phyloP scores from a whole-genome alignment of 2,113 vertebrate genomes.

The Ranitomeya imitator region DNA sequence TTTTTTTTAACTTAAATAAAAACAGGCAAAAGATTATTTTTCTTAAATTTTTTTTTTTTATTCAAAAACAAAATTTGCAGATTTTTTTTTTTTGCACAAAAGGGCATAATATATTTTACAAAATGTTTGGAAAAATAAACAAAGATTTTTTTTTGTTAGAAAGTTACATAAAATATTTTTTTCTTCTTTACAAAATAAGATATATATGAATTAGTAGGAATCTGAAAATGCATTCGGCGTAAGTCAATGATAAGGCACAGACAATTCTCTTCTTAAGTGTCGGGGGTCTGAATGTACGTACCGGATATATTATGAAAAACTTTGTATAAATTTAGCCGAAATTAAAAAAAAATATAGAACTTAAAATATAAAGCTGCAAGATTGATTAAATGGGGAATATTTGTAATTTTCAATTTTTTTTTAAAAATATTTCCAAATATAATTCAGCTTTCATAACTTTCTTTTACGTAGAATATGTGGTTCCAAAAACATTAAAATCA shows the following conservation, averaged over 20 bases:
- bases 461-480: too few species aligned
- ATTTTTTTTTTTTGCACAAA: slow-evolving; percentile 41
- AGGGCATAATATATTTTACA: slow-evolving; percentile 45
- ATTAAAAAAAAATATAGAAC: neutral
- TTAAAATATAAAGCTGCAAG: neutral
- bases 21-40: neutral
- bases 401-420: neutral
- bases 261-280: neutral
- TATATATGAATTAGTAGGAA: neutral
- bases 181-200: neutral
- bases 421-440: neutral
- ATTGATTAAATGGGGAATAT: neutral
- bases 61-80: slow-evolving; percentile 25
- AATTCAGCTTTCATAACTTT: neutral
- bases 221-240: neutral
- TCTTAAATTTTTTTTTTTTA: neutral
- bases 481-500: too few species aligned
- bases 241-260: slow-evolving; percentile 2
- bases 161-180: slow-evolving; percentile 43
- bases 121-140: slow-evolving; percentile 42
- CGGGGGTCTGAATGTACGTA: neutral
- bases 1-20: neutral
- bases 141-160: slow-evolving; percentile 39
- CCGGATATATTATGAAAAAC: neutral
- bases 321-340: neutral